Conservation (phyloP, 2,888 invertebrate genomes). For the Ennomos erosarius region DNA sequence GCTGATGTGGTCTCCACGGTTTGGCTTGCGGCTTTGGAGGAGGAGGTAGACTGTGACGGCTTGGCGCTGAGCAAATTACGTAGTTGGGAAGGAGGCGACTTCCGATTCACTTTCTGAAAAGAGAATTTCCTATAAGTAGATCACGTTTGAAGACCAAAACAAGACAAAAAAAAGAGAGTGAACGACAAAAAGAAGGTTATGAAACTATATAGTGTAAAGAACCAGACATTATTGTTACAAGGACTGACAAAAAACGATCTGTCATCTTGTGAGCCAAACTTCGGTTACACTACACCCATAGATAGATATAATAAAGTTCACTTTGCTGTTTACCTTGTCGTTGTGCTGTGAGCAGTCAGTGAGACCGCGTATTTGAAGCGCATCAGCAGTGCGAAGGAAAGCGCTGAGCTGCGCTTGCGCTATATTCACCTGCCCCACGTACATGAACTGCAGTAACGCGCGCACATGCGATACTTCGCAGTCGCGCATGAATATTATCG, state of each 20-base stretch:
- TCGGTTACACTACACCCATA: too few relatives aligned
- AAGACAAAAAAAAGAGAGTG: too few relatives aligned
- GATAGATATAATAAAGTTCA: too few relatives aligned
- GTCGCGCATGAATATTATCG: conserved; percentile 94
- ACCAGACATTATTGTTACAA: too few relatives aligned
- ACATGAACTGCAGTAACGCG: conserved; percentile 93
- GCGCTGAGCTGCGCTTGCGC: conserved; percentile 91
- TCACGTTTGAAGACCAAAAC: neutral
- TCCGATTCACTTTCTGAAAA: conserved; percentile 82
- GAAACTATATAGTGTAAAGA: too few relatives aligned
- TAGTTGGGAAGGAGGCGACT: conserved; percentile 83
- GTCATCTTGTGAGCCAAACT: too few relatives aligned
- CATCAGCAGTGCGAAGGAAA: conserved; percentile 91
- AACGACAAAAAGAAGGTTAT: too few relatives aligned
- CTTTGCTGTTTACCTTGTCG: conserved; percentile 66
- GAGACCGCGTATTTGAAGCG: conserved; percentile 91
- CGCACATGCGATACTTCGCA: conserved; percentile 92
- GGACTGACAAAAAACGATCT: too few relatives aligned
- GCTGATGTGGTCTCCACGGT: conserved; percentile 77
- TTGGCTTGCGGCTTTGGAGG: conserved; percentile 85
- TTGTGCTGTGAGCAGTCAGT: conserved; percentile 88
- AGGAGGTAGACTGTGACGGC: conserved; percentile 82
- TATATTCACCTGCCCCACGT: conserved; percentile 93
- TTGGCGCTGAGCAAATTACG: conserved; percentile 85
- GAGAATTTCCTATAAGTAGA: conserved; percentile 1